Percentiles rank a stretch among this genome's conserved stretches.
These are phyloP conservation scores for Gymnocheta viridis DNA, from an alignment of 2,888 invertebrate genomes.

Conservation along the genomic window DNA sequence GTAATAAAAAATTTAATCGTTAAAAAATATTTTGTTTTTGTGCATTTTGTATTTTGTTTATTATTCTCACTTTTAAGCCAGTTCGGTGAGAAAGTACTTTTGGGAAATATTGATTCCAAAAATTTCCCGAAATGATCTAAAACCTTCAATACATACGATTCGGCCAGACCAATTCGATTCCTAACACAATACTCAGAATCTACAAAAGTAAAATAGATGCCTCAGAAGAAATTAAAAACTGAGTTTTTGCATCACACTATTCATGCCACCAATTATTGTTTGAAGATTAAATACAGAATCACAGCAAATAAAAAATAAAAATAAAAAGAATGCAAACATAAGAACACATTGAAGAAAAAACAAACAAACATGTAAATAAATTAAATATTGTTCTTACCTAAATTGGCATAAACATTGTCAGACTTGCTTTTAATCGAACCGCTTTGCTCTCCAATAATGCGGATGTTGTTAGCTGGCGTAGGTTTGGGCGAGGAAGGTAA, in stretches of 20 bases:
- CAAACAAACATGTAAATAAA: constrained; percentile 7
- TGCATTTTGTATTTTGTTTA: too few relatives aligned
- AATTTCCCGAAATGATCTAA: too few relatives aligned
- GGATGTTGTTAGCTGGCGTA: constrained; percentile 56
- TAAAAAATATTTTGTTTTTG: too few relatives aligned
- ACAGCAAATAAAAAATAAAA: background rate
- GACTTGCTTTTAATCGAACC: constrained; percentile 82
- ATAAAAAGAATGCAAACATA: background rate
- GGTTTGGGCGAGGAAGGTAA: constrained; percentile 73
- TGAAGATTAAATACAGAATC: constrained; percentile 5
- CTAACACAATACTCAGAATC: too few relatives aligned
- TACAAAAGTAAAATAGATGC: too few relatives aligned
- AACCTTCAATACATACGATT: too few relatives aligned
- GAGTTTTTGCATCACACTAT: constrained; percentile 11
- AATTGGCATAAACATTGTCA: constrained; percentile 90
- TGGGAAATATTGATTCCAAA: too few relatives aligned
- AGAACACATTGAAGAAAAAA: background rate
- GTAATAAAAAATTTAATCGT: too few relatives aligned
- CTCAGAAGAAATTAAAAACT: too few relatives aligned
- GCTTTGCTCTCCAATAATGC: constrained; percentile 68
- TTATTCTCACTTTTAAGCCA: too few relatives aligned
- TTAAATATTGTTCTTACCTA: constrained; percentile 84
- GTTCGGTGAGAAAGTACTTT: too few relatives aligned
- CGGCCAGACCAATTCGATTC: too few relatives aligned
- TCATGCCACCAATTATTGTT: background rate